Evolutionary conservation across 2,797 vertebrate species (phyloP), one percentile per base, ranked within the genome.

Genomic region (Fundulus diaphanus): DNA sequence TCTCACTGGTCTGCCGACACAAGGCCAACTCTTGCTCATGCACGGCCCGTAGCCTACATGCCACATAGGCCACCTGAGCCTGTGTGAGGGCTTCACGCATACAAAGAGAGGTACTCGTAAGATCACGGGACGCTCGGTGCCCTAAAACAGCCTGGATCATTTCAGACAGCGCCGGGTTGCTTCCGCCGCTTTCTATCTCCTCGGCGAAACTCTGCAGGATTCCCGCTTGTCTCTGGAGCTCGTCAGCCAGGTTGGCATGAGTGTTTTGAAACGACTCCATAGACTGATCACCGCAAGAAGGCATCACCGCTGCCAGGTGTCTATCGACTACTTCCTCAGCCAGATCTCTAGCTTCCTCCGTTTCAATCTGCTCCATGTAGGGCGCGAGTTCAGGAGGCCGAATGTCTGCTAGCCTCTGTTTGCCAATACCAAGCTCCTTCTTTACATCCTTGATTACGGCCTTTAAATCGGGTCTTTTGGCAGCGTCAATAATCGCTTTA

Each of bases 51-150:
- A 98, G 93, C 86, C 93, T 96, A 90, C 97, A 98, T 6, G 97
- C 95, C 0, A 97, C 92, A 0, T 98, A 99, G 20, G 96, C 97
- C 73, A 98, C 95, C 79, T 99, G 98, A 48, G 96, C 96, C 90
- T 99, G 98, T 72, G 96, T 93, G 0, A 99, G 93, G 0, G 97
- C 97, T 61, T 98, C 97, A 0, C 96, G 96, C 88, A 99, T 96
- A 69, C 97, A 94, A 70, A 96, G 72, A 1, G 96, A 96, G 54
- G 94, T 96, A 12, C 91, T 92, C 18, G 92, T 90, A 4, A 96
- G 87, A 67, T 90, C 84, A 76, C 84, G 92, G 81, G 95, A 88
- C 6, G 92, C 93, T 0, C 91, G 88, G 11, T 77, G 87, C 1
- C 94, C 95, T 0, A 95, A 91, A 80, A 96, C 93, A 33, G 82